Base-by-base conservation (phyloP, 2,888 invertebrate genomes). In the Apocheima hispidaria region DNA sequence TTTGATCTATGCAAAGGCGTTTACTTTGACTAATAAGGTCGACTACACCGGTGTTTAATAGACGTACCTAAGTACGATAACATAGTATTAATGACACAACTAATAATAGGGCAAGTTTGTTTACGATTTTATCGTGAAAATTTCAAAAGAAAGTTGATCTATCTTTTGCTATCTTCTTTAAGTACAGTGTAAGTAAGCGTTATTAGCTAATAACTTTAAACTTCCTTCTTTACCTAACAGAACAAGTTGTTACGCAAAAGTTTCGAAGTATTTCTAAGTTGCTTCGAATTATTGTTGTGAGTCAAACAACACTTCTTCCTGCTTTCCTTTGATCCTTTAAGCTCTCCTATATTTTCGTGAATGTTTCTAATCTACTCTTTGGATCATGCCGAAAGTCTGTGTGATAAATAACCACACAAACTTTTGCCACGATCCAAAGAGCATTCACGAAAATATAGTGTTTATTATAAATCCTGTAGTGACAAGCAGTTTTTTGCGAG, bases 311-410 rank as follows among this genome's bases (percentile, higher is more conserved):
- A 18, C 33, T 23, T 28, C 28, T 53, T 54, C 35, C 18, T 33
- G 10, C 18, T 23, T 28, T 33, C 21, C 23, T 43, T 44, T 54
- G 54, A 54, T 54, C 54, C 35, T 16, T 43, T 44, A 35, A 54
- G 43, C 44, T 55, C 23, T 26, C 54, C 54, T 54, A 54, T 54
- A 54, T 36, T 54, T 54, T 44, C 44, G 2, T 44, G 10, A 16
- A 26, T 14, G 23, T 36, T 21, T 10, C 3, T 23, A 21, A n/a
- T n/a, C 23, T 9, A n/a, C n/a, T 30, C 4, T 48, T 14, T 4
- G 35, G 49, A 49, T 49, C 36, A 49, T 35, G 18, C 14, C 18
- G 33, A 20, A 30, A 18, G 26, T 9, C 9, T 26, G 16, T 44
- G 26, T 26, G 3, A 26, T n/a, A 23, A 23, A n/a, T 41, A 41